A percentile compares a stretch with the other conserved stretches of the same genome.
Evolutionary conservation across 1,140 invertebrate genomes (phyloP).

Genomic region (Heliothis subflexa): DNA sequence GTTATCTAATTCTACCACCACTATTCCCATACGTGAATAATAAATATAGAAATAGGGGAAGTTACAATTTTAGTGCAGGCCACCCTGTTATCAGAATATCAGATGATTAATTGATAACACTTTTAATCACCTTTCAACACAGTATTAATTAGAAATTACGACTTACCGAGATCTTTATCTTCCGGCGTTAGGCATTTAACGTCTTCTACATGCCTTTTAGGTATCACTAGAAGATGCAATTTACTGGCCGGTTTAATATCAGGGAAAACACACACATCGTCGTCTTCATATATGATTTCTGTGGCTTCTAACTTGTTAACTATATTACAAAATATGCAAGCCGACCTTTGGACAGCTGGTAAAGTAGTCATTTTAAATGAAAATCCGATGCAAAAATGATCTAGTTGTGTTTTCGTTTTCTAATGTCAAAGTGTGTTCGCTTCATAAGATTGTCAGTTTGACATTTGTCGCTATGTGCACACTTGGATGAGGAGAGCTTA

Average conservation of each 20-base stretch:
- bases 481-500: background rate
- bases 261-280: conserved; percentile 92
- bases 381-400: background rate
- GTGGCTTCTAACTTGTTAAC: conserved; percentile 86
- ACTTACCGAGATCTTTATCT: conserved; percentile 90
- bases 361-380: conserved; percentile 51
- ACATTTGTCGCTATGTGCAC: conserved; percentile 1
- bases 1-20: too few species aligned
- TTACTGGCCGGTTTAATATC: conserved; percentile 94
- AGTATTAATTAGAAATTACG: conserved; percentile 1
- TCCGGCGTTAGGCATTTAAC: conserved; percentile 89
- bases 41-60: background rate
- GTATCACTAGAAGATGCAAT: conserved; percentile 93
- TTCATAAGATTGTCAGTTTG: conserved; percentile 2
- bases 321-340: conserved; percentile 92
- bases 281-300: conserved; percentile 90
- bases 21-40: too few species aligned
- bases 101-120: conserved; percentile 14
- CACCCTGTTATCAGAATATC: background rate
- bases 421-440: background rate
- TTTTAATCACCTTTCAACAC: background rate
- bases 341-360: conserved; percentile 55
- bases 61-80: background rate
- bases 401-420: background rate
- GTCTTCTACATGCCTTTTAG: conserved; percentile 92